A percentile compares a stretch with the other conserved stretches of the same genome.
These are phyloP conservation scores for Gopherus flavomarginatus DNA, from an alignment of 2,113 vertebrate species.

Conservation along the genomic window DNA sequence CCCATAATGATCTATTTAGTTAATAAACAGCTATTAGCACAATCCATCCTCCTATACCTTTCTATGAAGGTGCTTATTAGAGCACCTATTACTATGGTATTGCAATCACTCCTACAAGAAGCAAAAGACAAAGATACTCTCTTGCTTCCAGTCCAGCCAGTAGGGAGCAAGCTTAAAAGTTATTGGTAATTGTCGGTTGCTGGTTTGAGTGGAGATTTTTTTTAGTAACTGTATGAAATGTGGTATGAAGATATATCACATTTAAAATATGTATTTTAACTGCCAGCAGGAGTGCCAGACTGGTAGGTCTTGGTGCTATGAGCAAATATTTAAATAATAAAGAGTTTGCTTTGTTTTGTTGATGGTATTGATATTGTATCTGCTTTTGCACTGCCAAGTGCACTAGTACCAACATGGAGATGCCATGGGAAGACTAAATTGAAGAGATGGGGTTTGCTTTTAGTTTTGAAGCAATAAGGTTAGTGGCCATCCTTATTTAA, in stretches of 20 bases:
- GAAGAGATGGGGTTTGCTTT: background rate
- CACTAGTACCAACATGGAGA: background rate
- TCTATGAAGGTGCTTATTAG: background rate
- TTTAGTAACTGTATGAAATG: background rate
- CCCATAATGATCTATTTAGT: background rate
- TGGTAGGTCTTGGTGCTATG: background rate
- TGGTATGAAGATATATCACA: background rate
- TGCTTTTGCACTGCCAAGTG: background rate
- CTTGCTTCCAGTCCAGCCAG: accelerated
- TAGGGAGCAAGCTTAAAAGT: background rate
- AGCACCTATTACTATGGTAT: accelerated
- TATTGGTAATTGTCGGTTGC: background rate
- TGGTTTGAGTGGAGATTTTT: background rate
- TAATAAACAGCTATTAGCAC: background rate
- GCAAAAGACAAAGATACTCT: background rate
- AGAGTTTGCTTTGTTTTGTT: background rate
- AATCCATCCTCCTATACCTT: background rate
- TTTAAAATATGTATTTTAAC: background rate
- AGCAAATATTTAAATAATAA: background rate
- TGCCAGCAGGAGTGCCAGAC: background rate
- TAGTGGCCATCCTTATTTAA: background rate
- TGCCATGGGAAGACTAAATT: accelerated
- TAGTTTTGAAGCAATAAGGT: conserved; percentile 8
- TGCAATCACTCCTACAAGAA: background rate
- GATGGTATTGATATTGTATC: background rate